phyloP scores from a whole-genome alignment of 2,797 vertebrate species.

The Peromyscus attwateri region DNA sequence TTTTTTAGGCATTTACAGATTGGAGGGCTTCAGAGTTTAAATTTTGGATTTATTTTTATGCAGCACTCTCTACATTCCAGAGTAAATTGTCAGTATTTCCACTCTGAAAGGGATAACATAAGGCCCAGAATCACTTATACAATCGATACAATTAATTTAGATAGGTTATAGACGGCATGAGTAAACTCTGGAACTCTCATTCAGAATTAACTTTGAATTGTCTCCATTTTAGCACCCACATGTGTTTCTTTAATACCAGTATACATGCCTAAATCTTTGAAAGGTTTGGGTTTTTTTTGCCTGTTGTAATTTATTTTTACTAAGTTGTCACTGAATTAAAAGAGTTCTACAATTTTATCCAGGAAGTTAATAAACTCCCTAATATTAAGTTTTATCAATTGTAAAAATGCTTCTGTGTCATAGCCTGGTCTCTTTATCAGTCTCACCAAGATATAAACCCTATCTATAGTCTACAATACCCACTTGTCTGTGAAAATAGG shows the following conservation, averaged over 20 bases:
- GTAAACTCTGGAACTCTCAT: constrained; percentile 79
- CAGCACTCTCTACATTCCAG: constrained; percentile 81
- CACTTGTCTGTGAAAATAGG: neutral
- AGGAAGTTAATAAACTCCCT: neutral
- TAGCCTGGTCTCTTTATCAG: neutral
- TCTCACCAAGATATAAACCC: neutral
- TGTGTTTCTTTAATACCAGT: neutral
- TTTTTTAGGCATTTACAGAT: constrained; percentile 84
- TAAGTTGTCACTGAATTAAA: neutral
- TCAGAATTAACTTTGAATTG: neutral
- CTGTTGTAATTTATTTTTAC: neutral
- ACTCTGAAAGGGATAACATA: constrained; percentile 88
- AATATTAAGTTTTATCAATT: neutral
- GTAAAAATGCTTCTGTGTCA: neutral
- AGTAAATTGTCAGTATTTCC: constrained; percentile 84
- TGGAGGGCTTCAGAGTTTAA: constrained; percentile 83
- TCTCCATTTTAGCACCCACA: neutral
- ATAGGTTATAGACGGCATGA: constrained; percentile 94
- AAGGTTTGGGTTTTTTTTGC: neutral
- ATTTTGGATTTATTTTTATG: constrained; percentile 80
- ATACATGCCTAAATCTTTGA: neutral
- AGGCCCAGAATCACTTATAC: constrained; percentile 90
- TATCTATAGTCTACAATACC: neutral
- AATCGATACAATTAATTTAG: constrained; percentile 93
- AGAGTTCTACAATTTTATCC: neutral